Evolutionary conservation across 2,797 vertebrate genomes (phyloP).

Genomic region (Vultur gryphus): DNA sequence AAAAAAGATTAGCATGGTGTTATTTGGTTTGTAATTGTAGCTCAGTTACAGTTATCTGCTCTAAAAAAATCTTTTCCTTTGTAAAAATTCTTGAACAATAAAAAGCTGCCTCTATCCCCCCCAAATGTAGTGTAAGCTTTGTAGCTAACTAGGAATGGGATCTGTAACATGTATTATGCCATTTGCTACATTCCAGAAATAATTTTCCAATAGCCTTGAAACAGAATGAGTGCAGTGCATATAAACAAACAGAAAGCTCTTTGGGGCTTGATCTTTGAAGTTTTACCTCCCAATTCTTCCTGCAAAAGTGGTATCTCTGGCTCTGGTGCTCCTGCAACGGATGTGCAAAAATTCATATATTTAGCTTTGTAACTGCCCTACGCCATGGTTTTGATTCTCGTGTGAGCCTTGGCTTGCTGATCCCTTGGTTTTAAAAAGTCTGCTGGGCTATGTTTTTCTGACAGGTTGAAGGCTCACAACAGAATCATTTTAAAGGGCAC

Average conservation of each 20-base stretch:
- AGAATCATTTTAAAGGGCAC: neutral
- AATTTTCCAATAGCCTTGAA: slow-evolving; percentile 5
- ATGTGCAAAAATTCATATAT: neutral
- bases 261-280: neutral
- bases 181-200: slow-evolving; percentile 23
- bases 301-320: neutral
- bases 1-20: neutral
- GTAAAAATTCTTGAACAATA: neutral
- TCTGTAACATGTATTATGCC: neutral
- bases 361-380: neutral
- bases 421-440: neutral
- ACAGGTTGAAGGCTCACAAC: neutral
- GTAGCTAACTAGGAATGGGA: neutral
- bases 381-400: neutral
- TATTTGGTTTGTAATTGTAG: neutral
- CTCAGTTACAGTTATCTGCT: neutral
- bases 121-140: neutral
- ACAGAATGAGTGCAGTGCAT: neutral
- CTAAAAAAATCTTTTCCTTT: neutral
- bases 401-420: neutral
- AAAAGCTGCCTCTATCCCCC: neutral
- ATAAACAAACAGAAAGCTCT: neutral
- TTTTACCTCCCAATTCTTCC: neutral
- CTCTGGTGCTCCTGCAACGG: neutral
- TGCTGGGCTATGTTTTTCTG: neutral